Percentiles rank a stretch among this genome's conserved stretches.
Conservation (phyloP, 2,113 vertebrate genomes). For the Gymnarchus niloticus region DNA sequence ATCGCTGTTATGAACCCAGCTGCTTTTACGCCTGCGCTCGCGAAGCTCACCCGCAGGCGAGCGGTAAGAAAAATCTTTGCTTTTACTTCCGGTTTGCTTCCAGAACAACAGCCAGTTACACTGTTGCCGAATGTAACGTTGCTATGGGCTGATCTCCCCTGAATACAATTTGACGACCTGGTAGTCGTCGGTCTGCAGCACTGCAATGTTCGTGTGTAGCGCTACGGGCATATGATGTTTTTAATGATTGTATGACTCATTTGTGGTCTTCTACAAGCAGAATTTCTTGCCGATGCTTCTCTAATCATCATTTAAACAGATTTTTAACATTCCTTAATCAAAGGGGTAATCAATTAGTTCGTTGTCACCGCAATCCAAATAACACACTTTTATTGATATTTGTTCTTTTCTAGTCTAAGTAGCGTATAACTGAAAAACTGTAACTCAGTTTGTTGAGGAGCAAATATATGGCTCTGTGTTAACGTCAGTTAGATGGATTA, state of each 20-base stretch:
- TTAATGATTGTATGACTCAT: neutral
- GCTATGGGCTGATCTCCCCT: neutral
- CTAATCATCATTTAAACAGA: neutral
- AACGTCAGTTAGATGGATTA: neutral
- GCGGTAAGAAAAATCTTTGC: neutral
- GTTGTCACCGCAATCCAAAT: neutral
- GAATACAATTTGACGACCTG: neutral
- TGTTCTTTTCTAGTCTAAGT: neutral
- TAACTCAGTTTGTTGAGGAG: neutral
- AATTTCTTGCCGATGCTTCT: neutral
- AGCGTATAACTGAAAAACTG: neutral
- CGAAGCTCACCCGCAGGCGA: neutral
- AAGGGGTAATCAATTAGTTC: neutral
- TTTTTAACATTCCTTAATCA: neutral
- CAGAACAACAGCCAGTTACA: constrained; percentile 6
- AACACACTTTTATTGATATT: neutral
- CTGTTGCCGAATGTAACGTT: neutral
- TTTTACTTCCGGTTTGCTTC: constrained; percentile 27
- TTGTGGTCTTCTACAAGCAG: neutral
- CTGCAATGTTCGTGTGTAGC: neutral
- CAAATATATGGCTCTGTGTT: neutral
- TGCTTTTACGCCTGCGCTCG: neutral
- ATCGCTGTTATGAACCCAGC: neutral
- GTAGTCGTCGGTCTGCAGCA: neutral
- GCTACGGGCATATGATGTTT: neutral